Conservation (phyloP, 2,888 invertebrate genomes). For the Eupithecia tripunctaria region DNA sequence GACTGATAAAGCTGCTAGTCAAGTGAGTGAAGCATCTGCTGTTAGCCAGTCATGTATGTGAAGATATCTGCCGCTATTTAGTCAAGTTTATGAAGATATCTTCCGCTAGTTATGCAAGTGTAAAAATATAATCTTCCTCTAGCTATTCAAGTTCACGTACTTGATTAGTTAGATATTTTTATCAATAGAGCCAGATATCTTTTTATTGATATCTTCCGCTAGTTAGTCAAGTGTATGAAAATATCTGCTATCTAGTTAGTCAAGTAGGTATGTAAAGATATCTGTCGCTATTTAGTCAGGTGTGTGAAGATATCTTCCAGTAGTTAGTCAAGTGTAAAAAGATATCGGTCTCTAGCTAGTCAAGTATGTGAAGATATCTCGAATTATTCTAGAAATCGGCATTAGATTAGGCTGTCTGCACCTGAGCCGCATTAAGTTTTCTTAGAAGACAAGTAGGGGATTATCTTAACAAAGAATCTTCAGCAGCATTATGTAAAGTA, state of each 20-base stretch:
- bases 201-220: no score
- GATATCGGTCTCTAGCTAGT: no score
- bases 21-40: constrained; percentile 82
- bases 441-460: no score
- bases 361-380: background rate
- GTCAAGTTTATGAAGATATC: background rate
- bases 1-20: constrained; percentile 98
- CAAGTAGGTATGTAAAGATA: background rate
- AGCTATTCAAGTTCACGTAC: no score
- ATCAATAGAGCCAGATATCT: no score
- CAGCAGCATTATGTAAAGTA: no score
- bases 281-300: background rate
- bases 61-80: background rate
- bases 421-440: no score
- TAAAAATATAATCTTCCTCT: no score
- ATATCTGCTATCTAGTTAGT: no score
- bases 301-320: no score
- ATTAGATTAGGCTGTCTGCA: background rate
- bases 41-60: background rate
- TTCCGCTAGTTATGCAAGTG: background rate
- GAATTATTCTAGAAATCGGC: background rate
- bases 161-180: no score
- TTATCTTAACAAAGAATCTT: background rate
- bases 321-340: no score
- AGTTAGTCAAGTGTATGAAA: background rate